Evolutionary conservation across 2,113 vertebrate species (phyloP).

Genomic region (Alouatta palliata): DNA sequence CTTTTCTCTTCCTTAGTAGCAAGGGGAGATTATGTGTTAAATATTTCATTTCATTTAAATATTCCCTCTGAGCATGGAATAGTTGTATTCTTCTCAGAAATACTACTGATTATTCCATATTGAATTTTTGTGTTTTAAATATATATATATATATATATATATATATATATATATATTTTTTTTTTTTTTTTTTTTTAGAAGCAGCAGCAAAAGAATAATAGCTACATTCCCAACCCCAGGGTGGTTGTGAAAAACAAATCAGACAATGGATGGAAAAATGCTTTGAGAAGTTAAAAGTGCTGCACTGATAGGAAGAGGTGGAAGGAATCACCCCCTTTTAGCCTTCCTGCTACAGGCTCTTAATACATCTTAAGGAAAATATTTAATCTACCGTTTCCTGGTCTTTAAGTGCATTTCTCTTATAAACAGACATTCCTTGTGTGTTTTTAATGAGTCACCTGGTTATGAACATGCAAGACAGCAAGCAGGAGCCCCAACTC

Average conservation of each 20-base stretch:
- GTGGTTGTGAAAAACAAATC: conserved; percentile 25
- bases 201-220: conserved; percentile 28
- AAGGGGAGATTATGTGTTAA: background rate
- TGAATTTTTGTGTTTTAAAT: background rate
- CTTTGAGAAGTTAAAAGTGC: conserved; percentile 19
- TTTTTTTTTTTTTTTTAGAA: conserved; percentile 51
- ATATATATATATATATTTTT: conserved; percentile 38
- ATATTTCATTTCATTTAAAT: conserved; percentile 58
- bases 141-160: conserved; percentile 33
- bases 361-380: background rate
- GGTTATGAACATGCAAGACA: background rate
- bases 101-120: background rate
- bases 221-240: background rate
- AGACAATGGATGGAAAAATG: background rate
- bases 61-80: background rate
- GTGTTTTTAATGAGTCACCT: background rate
- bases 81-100: background rate
- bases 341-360: background rate
- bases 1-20: background rate
- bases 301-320: background rate
- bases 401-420: background rate
- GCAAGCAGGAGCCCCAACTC: background rate
- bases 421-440: background rate
- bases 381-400: conserved; percentile 10
- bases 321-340: background rate